These are phyloP conservation scores for Labia minor DNA, from an alignment of 2,888 invertebrate genomes.

Conservation along the genomic window DNA sequence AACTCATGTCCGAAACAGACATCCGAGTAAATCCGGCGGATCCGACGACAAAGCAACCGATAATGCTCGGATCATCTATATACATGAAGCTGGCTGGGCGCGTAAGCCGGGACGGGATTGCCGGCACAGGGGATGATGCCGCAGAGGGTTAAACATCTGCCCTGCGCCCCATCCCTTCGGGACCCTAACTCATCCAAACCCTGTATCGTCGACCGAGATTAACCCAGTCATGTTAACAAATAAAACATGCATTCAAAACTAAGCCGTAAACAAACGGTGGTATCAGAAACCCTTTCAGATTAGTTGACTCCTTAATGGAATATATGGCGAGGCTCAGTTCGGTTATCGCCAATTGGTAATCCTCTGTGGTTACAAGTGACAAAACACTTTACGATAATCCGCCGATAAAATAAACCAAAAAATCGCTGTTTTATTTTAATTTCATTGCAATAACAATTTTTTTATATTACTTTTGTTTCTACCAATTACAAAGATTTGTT, in stretches of 20 bases:
- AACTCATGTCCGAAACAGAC: background rate
- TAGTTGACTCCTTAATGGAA: background rate
- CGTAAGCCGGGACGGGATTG: background rate
- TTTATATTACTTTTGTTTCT: too few species aligned
- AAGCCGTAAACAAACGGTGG: background rate
- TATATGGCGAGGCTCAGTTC: background rate
- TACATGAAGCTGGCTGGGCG: background rate
- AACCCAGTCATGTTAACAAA: background rate
- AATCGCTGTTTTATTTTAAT: background rate
- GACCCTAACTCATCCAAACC: background rate
- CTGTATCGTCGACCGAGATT: background rate
- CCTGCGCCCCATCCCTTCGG: background rate
- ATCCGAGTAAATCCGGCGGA: slow-evolving; percentile 20
- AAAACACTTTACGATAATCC: background rate
- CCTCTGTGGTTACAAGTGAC: background rate
- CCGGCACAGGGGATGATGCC: background rate
- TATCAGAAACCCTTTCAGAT: background rate
- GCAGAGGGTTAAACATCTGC: background rate
- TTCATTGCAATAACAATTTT: too few species aligned
- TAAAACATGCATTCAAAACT: background rate
- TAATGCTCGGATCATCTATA: slow-evolving; percentile 21
- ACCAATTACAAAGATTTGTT: too few species aligned
- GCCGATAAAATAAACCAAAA: background rate
- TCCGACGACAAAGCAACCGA: slow-evolving; percentile 22
- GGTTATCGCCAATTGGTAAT: background rate